Evolutionary conservation across 2,888 invertebrate genomes (phyloP).

Genomic region (Protodeltote pygarga): DNA sequence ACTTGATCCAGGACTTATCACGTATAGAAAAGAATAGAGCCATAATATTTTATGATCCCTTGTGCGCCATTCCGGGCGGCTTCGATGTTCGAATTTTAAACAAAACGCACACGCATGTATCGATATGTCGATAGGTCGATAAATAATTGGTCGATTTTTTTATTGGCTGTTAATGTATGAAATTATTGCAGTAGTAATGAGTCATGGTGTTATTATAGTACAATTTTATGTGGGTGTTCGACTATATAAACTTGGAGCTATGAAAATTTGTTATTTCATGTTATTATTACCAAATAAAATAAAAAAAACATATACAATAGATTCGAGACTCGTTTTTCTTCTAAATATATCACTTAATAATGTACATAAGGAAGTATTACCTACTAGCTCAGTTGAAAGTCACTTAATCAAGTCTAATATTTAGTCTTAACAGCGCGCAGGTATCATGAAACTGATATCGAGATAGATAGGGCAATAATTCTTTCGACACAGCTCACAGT

Average conservation of each 20-base stretch:
- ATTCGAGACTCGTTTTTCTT: too few species aligned
- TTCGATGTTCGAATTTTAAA: slow-evolving; percentile 83
- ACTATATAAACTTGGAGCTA: too few species aligned
- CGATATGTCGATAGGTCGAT: slow-evolving; percentile 58
- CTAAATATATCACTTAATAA: too few species aligned
- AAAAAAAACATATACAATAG: too few species aligned
- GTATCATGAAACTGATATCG: slow-evolving; percentile 47
- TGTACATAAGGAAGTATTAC: too few species aligned
- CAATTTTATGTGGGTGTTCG: too few species aligned
- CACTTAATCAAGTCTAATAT: slow-evolving; percentile 45
- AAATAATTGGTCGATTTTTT: slow-evolving; percentile 52
- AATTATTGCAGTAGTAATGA: slow-evolving; percentile 13
- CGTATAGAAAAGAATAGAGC: slow-evolving; percentile 86
- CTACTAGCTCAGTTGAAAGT: too few species aligned
- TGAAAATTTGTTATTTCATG: too few species aligned
- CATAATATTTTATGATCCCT: slow-evolving; percentile 86
- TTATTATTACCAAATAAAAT: too few species aligned
- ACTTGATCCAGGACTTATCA: slow-evolving; percentile 82
- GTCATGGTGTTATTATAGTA: too few species aligned
- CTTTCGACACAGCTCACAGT: slow-evolving; percentile 51
- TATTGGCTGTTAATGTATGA: slow-evolving; percentile 25
- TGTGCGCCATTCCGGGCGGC: slow-evolving; percentile 81
- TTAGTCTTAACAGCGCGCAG: slow-evolving; percentile 45
- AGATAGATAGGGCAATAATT: slow-evolving; percentile 51
- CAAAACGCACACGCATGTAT: slow-evolving; percentile 62